These are phyloP conservation scores for Apis florea DNA, from an alignment of 1,140 invertebrate genomes.

Conservation along the genomic window DNA sequence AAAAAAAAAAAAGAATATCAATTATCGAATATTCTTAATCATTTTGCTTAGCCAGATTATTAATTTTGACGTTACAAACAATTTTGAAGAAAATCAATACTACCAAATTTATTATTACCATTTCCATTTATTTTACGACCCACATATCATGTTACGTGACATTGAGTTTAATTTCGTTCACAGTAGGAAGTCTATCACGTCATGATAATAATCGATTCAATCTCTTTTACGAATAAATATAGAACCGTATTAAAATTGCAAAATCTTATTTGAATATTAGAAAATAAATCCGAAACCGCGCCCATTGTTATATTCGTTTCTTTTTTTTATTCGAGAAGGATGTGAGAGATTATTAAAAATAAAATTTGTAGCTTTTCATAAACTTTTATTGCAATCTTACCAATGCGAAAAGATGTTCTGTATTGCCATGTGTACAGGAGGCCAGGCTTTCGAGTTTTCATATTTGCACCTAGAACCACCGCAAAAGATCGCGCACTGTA, in stretches of 20 bases:
- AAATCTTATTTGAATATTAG: neutral
- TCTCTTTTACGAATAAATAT: constrained; percentile 1
- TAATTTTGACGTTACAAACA: neutral
- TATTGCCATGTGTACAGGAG: constrained; percentile 85
- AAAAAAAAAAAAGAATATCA: neutral
- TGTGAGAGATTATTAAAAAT: neutral
- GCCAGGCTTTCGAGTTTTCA: constrained; percentile 86
- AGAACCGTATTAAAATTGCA: neutral
- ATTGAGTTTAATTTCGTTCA: neutral
- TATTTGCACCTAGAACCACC: constrained; percentile 91
- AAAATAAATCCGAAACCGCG: too few relatives aligned
- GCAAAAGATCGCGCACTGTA: constrained; percentile 90
- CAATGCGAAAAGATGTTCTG: constrained; percentile 91
- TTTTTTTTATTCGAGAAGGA: too few relatives aligned
- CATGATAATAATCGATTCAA: constrained; percentile 1
- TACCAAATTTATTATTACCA: neutral
- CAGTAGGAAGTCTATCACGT: neutral
- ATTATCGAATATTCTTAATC: neutral
- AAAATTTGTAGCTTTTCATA: neutral
- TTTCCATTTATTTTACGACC: neutral
- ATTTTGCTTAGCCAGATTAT: neutral
- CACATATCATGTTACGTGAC: neutral
- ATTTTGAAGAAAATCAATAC: constrained; percentile 15
- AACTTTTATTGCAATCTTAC: constrained; percentile 78
- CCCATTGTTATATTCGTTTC: too few relatives aligned